These are phyloP conservation scores for Macrochelys suwanniensis DNA, from an alignment of 2,797 vertebrate species.

Conservation along the genomic window DNA sequence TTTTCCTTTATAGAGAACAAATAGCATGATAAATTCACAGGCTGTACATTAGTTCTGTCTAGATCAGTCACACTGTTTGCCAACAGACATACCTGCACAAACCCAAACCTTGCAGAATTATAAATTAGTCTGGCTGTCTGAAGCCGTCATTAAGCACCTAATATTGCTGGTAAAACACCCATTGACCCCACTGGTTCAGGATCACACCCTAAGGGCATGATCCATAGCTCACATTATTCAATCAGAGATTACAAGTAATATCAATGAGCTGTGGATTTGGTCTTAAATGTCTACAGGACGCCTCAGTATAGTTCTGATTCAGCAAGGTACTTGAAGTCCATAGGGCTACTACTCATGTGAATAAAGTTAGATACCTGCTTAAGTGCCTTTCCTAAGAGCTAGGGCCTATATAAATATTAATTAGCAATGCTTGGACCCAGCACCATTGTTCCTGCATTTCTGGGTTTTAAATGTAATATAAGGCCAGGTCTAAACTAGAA, in stretches of 20 bases:
- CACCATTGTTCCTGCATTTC: not conserved
- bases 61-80: constrained; percentile 23
- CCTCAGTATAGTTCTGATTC: not conserved
- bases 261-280: not conserved
- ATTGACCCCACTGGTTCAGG: not conserved
- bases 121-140: constrained; percentile 42
- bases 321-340: not conserved
- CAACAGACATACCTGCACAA: constrained; percentile 56
- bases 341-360: not conserved
- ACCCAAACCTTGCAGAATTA: constrained; percentile 32
- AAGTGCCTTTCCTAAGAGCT: not conserved
- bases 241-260: not conserved
- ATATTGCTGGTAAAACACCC: constrained; percentile 13
- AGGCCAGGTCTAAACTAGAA: not conserved
- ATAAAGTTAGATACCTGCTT: not conserved
- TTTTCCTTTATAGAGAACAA: not conserved
- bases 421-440: fast-evolving
- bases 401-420: not conserved
- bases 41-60: not conserved
- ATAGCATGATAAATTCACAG: not conserved
- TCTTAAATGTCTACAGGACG: not conserved
- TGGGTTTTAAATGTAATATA: not conserved
- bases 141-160: not conserved
- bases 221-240: not conserved
- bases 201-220: constrained; percentile 12